A percentile compares a stretch with the other conserved stretches of the same genome.
Evolutionary conservation across 2,888 invertebrate species (phyloP).

Genomic region (Drosophila tripunctata): DNA sequence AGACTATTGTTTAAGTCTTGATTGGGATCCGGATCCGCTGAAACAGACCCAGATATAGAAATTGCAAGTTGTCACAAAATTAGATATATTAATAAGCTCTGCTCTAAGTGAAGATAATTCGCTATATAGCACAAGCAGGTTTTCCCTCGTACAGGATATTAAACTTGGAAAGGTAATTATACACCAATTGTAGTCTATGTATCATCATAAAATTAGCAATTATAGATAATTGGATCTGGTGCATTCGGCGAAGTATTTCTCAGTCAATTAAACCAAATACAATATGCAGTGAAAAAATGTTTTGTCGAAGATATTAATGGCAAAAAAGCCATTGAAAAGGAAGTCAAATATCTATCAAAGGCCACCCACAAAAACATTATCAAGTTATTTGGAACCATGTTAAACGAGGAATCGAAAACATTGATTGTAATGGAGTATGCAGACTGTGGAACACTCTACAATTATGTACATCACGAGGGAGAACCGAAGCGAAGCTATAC

Average conservation of each 20-base stretch:
- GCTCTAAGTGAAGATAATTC: too few species aligned
- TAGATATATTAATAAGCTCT: neutral
- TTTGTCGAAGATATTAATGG: too few species aligned
- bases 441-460: conserved; percentile 21
- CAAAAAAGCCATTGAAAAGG: neutral
- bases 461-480: neutral
- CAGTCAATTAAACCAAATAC: neutral
- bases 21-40: too few species aligned
- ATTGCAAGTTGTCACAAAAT: too few species aligned
- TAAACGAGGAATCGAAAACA: neutral
- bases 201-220: neutral
- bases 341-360: conserved; percentile 1
- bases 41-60: too few species aligned
- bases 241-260: conserved; percentile 4
- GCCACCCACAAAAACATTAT: conserved; percentile 11
- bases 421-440: conserved; percentile 21
- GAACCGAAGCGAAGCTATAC: neutral
- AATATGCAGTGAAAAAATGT: conserved; percentile 1
- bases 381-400: neutral
- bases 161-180: neutral
- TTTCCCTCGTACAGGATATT: neutral
- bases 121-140: too few species aligned
- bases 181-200: too few species aligned
- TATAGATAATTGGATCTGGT: neutral
- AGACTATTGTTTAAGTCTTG: too few species aligned